These are phyloP conservation scores for Agrochola circellaris DNA, from an alignment of 2,888 invertebrate species.

Conservation along the genomic window DNA sequence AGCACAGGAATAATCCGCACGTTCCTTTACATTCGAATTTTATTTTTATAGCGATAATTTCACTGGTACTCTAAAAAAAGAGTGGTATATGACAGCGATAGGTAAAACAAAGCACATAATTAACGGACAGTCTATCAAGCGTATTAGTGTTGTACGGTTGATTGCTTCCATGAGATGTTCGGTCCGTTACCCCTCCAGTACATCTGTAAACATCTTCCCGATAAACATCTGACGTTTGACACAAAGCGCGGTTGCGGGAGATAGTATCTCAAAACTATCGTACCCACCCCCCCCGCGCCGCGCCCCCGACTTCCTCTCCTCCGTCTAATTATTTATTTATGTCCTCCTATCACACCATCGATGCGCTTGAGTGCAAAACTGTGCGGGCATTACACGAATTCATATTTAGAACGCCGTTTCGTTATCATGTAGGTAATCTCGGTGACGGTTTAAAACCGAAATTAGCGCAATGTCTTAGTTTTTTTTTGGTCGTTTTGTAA, in stretches of 20 bases:
- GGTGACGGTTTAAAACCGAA: slow-evolving; percentile 76
- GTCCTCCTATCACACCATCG: slow-evolving; percentile 88
- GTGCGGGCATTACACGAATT: slow-evolving; percentile 83
- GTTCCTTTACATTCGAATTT: slow-evolving; percentile 59
- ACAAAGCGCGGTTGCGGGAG: slow-evolving; percentile 89
- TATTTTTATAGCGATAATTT: slow-evolving; percentile 40
- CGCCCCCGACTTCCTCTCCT: slow-evolving; percentile 81
- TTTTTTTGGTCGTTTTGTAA: slow-evolving; percentile 56
- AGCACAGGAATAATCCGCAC: slow-evolving; percentile 76
- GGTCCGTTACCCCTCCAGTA: slow-evolving; percentile 88
- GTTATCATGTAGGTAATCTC: slow-evolving; percentile 87
- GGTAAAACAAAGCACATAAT: slow-evolving; percentile 82
- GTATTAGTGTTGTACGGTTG: slow-evolving; percentile 83
- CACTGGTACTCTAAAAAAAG: slow-evolving; percentile 42
- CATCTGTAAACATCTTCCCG: slow-evolving; percentile 90
- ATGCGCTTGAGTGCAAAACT: slow-evolving; percentile 87
- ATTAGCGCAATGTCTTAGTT: slow-evolving; percentile 72
- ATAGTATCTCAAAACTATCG: slow-evolving; percentile 89
- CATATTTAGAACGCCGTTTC: slow-evolving; percentile 85
- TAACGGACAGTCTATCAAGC: slow-evolving; percentile 83
- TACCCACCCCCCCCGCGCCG: slow-evolving; percentile 76
- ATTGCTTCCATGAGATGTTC: slow-evolving; percentile 83
- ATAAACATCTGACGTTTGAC: slow-evolving; percentile 90
- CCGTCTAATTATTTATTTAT: slow-evolving; percentile 90
- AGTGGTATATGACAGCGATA: slow-evolving; percentile 67